Percentiles rank a stretch among this genome's conserved stretches.
phyloP scores from a whole-genome alignment of 2,797 vertebrate species.

The Vipera ursinii region DNA sequence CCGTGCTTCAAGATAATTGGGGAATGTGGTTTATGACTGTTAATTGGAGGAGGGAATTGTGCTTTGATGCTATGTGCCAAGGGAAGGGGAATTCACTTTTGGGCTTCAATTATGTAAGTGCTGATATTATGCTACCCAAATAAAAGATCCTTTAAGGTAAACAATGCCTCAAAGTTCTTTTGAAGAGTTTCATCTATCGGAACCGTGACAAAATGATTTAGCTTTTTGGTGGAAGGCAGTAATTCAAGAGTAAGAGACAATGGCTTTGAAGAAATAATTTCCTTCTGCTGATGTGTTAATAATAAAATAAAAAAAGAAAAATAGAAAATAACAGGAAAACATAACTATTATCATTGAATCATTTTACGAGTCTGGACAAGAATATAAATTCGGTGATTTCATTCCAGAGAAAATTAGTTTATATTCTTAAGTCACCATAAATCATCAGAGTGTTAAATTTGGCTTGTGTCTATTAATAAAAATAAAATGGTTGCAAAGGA shows the following conservation, averaged over 20 bases:
- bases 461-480: neutral
- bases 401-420: neutral
- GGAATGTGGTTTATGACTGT: no score
- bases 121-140: no score
- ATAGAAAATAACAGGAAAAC: neutral
- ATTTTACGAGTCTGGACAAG: neutral
- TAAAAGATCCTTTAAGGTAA: no score
- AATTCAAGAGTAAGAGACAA: neutral
- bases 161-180: no score
- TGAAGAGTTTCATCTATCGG: no score
- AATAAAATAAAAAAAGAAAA: neutral
- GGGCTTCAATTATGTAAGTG: no score
- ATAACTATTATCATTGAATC: neutral
- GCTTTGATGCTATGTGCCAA: no score
- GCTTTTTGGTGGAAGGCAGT: neutral
- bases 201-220: neutral
- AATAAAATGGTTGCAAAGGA: neutral
- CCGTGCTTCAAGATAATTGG: no score
- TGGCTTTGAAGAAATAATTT: neutral
- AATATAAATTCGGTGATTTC: neutral
- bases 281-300: conserved; percentile 1
- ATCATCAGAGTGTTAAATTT: neutral
- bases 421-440: conserved; percentile 20
- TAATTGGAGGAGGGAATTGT: no score
- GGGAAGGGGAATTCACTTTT: no score